Base-by-base conservation (phyloP, 2,113 vertebrate genomes). In the Mustelus asterias region DNA sequence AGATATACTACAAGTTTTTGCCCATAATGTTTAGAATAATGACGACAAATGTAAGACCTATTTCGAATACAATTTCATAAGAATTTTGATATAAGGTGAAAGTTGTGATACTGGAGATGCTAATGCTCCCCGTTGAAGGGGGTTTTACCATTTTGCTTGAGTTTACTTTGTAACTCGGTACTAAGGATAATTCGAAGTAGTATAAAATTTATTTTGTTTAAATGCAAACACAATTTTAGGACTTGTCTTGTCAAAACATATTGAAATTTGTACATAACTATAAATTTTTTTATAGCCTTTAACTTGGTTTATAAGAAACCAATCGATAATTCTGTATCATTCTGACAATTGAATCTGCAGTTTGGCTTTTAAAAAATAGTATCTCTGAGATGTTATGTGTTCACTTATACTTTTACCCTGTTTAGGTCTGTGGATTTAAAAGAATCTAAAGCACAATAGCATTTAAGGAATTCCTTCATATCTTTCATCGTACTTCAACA, bases 1-100 rank as follows among this genome's bases (percentile, higher is more conserved):
- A 99, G 96, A 98, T 99, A 97, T 99, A 99, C 97, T 99, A 98
- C 96, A 98, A 98, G 95, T 99, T 99, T 97, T 97, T 98, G 89
- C 98, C 98, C 96, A 98, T 98, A 96, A 98, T 99, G 98, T 98
- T 99, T 96, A 97, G 97, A 96, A 99, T 99, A 96, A 97, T 99
- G 97, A 98, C 98, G 97, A 99, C 98, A 96, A 99, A 99, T 94
- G 99, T 99, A 96, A 98, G 70, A 48, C 44, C 18, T 16, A 48
- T 7, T 58, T 96, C 94, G 70, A 1, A 10, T 69, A 48, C 96
- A 95, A 72, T 95, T 72, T 95, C 26, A 54, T 95, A 72, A 69
- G 48, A 13, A 72, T 72, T 29, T 94, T 14, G 18, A 11, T 33
- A 60, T 3, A 33, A 63, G 26, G 24, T 60, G 54, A 60, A 90